A percentile compares a stretch with the other conserved stretches of the same genome.
phyloP scores from a whole-genome alignment of 2,113 vertebrate species.

The Oryzias javanicus region DNA sequence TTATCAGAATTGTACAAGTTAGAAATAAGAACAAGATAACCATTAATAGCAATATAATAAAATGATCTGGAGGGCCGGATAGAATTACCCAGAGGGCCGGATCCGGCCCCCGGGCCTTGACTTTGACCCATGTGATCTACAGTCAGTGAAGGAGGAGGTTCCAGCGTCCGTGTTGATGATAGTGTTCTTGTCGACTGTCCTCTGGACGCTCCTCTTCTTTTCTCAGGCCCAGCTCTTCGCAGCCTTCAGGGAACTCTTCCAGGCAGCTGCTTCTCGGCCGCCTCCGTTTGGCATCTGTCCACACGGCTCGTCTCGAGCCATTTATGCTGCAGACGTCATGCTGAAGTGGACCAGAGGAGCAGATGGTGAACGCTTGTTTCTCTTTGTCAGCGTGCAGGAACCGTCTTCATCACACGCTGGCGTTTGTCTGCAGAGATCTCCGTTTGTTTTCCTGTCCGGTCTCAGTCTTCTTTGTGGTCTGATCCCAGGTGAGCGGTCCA shows the following conservation, averaged over 20 bases:
- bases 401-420: too few relatives aligned
- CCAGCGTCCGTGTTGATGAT: too few relatives aligned
- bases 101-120: too few relatives aligned
- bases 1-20: too few relatives aligned
- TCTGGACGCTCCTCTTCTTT: not conserved
- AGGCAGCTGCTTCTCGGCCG: constrained; percentile 81
- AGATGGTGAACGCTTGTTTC: constrained; percentile 75
- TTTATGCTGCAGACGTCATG: constrained; percentile 95
- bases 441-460: too few relatives aligned
- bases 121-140: too few relatives aligned
- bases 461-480: constrained; percentile 1
- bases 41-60: too few relatives aligned
- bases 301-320: constrained; percentile 87
- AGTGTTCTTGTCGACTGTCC: not conserved
- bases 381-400: not conserved
- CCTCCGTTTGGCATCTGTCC: constrained; percentile 86
- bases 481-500: constrained; percentile 79
- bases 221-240: constrained; percentile 82
- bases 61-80: too few relatives aligned
- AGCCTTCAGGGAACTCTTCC: constrained; percentile 85
- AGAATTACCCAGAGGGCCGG: too few relatives aligned
- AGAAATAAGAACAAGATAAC: too few relatives aligned
- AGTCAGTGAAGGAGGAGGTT: too few relatives aligned
- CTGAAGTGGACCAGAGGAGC: constrained; percentile 85
- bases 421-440: too few relatives aligned